These are phyloP conservation scores for Leucozona laternaria DNA, from an alignment of 2,888 invertebrate species.

Conservation along the genomic window DNA sequence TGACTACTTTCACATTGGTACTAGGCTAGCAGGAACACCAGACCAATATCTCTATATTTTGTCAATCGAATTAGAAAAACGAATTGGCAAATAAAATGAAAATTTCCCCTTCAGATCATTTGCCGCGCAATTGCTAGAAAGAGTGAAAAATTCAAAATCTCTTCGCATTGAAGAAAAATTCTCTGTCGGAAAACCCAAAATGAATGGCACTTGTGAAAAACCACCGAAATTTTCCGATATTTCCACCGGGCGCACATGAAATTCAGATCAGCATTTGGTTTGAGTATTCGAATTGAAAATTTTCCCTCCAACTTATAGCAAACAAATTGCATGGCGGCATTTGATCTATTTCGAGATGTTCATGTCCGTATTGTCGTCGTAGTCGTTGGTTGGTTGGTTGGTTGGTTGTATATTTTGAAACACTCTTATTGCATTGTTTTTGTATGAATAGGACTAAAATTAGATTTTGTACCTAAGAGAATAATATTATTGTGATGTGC, in stretches of 20 bases:
- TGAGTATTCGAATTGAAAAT: constrained; percentile 11
- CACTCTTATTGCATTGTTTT: constrained; percentile 33
- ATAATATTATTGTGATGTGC: background rate
- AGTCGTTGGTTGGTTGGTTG: no score
- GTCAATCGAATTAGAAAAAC: background rate
- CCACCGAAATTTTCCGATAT: constrained; percentile 83
- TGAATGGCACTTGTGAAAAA: constrained; percentile 11
- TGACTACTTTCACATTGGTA: constrained; percentile 69
- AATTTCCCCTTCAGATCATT: constrained; percentile 16
- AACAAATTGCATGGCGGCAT: constrained; percentile 14
- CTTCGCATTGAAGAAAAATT: constrained; percentile 41
- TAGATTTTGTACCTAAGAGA: constrained; percentile 52
- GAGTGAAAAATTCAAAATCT: constrained; percentile 32
- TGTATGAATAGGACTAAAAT: constrained; percentile 61
- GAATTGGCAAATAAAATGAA: background rate
- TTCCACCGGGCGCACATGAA: constrained; percentile 80
- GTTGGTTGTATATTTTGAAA: constrained; percentile 30
- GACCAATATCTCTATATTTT: background rate
- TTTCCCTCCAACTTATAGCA: constrained; percentile 27
- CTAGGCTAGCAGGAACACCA: constrained; percentile 52
- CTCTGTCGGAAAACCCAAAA: constrained; percentile 49
- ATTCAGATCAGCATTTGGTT: constrained; percentile 33
- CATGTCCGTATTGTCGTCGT: background rate
- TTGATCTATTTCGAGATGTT: constrained; percentile 51
- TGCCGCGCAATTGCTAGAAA: constrained; percentile 17